Conservation (phyloP, 2,113 vertebrate species). For the Trogon melanurus region DNA sequence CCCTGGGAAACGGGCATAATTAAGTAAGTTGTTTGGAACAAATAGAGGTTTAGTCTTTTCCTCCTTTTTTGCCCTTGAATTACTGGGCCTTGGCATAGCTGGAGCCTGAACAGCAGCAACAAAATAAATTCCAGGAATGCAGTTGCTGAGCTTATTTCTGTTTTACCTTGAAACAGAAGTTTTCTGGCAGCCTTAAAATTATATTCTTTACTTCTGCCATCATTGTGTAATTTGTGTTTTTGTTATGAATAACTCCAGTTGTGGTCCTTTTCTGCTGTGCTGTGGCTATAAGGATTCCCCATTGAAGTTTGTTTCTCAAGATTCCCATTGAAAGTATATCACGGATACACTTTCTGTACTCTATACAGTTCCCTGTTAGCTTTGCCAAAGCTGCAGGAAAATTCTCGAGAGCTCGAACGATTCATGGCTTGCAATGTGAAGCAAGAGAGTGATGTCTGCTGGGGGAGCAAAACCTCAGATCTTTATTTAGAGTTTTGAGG, state of each 20-base stretch:
- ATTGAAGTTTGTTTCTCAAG: not conserved
- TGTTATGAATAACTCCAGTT: not conserved
- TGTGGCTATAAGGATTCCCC: not conserved
- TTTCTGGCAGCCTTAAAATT: not conserved
- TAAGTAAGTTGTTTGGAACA: not conserved
- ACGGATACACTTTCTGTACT: not conserved
- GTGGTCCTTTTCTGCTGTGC: not conserved
- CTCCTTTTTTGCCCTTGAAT: not conserved
- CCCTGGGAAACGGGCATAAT: not conserved
- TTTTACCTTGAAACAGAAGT: not conserved
- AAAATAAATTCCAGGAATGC: not conserved
- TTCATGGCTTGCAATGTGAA: not conserved
- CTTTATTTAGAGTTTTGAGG: not conserved
- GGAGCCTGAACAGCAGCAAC: not conserved
- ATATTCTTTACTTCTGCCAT: not conserved
- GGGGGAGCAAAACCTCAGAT: not conserved
- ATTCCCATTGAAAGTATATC: not conserved
- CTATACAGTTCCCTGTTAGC: not conserved
- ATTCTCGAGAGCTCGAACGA: not conserved
- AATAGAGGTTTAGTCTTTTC: not conserved
- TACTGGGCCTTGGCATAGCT: not conserved
- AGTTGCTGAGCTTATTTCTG: not conserved
- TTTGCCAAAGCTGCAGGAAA: not conserved
- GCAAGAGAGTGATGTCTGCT: rapidly evolving
- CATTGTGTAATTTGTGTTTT: not conserved